Percentiles rank a stretch among this genome's conserved stretches.
Conservation (phyloP, 2,113 vertebrate genomes). For the Poeciliopsis prolifica region DNA sequence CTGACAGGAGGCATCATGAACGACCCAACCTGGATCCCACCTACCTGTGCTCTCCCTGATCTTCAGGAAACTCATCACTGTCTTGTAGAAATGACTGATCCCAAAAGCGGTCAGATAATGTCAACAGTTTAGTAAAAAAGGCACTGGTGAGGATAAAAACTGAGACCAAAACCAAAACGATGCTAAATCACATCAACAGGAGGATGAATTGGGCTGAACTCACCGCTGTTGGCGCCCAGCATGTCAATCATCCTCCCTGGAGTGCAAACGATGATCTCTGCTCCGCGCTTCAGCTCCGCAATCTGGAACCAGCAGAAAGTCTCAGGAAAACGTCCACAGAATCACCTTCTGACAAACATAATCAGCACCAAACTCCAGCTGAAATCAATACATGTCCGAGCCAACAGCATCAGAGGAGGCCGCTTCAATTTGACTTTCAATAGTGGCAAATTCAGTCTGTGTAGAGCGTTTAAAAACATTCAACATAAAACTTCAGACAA, state of each 20-base stretch:
- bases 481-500: not conserved
- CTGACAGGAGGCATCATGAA: not conserved
- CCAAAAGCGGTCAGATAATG: slow-evolving; percentile 92
- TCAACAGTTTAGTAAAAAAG: slow-evolving; percentile 94
- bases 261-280: slow-evolving; percentile 99
- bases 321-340: not conserved
- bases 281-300: slow-evolving; percentile 98
- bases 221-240: slow-evolving; percentile 98
- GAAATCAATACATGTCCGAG: not conserved
- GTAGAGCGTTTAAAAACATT: not conserved
- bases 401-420: no score
- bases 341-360: not conserved
- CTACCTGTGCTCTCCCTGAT: slow-evolving; percentile 89
- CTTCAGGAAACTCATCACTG: slow-evolving; percentile 90
- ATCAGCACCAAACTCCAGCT: not conserved
- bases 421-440: no score
- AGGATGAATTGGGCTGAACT: slow-evolving; percentile 64
- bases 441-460: no score
- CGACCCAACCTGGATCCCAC: slow-evolving; percentile 66
- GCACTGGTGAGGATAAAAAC: slow-evolving; percentile 69
- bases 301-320: slow-evolving; percentile 79
- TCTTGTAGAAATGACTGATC: slow-evolving; percentile 88
- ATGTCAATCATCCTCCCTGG: slow-evolving; percentile 99
- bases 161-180: slow-evolving; percentile 33
- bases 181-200: not conserved